A percentile compares a stretch with the other conserved stretches of the same genome.
Evolutionary conservation across 1,140 invertebrate species (phyloP).

Genomic region (Antheraea mylitta): DNA sequence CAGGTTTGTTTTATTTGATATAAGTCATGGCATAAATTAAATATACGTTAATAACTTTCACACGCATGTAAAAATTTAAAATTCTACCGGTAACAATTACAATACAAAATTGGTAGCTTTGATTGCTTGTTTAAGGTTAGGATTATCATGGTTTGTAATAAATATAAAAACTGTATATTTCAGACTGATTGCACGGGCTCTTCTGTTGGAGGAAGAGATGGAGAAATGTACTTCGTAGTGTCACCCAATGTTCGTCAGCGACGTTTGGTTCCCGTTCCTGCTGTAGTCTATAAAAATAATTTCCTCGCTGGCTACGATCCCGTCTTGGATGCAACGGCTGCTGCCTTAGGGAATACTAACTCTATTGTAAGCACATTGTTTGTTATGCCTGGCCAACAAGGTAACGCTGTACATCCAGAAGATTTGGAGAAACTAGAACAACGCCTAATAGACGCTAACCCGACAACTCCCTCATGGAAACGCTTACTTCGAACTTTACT

Average conservation of each 20-base stretch:
- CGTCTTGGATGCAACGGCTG: slow-evolving; percentile 88
- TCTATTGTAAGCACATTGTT: slow-evolving; percentile 88
- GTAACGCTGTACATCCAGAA: slow-evolving; percentile 86
- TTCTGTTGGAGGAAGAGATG: slow-evolving; percentile 86
- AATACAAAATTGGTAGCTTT: too few relatives aligned
- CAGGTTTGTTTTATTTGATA: slow-evolving; percentile 74
- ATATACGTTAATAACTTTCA: too few relatives aligned
- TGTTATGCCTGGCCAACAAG: slow-evolving; percentile 88
- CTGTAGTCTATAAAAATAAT: slow-evolving; percentile 86
- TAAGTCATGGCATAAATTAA: background rate
- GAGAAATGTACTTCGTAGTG: slow-evolving; percentile 91
- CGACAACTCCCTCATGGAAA: slow-evolving; percentile 85
- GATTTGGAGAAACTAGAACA: slow-evolving; percentile 86
- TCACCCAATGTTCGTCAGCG: slow-evolving; percentile 87
- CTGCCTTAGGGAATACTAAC: slow-evolving; percentile 84
- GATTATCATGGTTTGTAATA: background rate
- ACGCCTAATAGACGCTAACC: slow-evolving; percentile 82
- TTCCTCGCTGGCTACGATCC: slow-evolving; percentile 91
- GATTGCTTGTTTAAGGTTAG: too few relatives aligned
- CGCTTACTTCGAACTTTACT: slow-evolving; percentile 85
- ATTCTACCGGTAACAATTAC: too few relatives aligned
- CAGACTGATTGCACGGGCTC: slow-evolving; percentile 87
- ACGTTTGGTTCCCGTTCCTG: slow-evolving; percentile 88
- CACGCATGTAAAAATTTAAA: too few relatives aligned
- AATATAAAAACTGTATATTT: slow-evolving; percentile 35